These are phyloP conservation scores for Gryllus bimaculatus DNA, from an alignment of 1,140 invertebrate genomes.

Conservation along the genomic window DNA sequence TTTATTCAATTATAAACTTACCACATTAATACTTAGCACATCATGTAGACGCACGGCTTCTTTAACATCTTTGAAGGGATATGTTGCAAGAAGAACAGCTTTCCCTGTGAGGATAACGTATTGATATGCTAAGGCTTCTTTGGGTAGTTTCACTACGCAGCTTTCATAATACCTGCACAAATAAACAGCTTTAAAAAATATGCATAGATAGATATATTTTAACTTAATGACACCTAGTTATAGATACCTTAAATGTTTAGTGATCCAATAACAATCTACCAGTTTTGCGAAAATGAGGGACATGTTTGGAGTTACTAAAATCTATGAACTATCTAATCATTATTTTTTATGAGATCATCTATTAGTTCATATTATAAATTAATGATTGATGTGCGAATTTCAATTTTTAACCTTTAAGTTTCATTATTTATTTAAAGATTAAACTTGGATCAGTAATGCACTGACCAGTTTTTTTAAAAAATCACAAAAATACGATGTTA, in stretches of 20 bases:
- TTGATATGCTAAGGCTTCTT: background rate
- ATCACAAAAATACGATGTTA: too few species aligned
- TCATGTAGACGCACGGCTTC: background rate
- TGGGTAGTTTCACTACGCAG: background rate
- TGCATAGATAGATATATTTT: background rate
- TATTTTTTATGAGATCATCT: too few species aligned
- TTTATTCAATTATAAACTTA: background rate
- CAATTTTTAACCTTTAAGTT: too few species aligned
- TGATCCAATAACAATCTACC: too few species aligned
- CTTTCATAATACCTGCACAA: conserved; percentile 9
- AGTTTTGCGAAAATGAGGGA: background rate
- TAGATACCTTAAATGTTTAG: too few species aligned
- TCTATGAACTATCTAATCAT: background rate
- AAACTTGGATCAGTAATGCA: too few species aligned
- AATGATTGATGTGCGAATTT: too few species aligned
- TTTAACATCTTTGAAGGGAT: background rate
- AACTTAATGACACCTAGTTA: too few species aligned
- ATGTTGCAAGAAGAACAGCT: background rate
- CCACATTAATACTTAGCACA: conserved; percentile 7
- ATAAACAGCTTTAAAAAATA: background rate
- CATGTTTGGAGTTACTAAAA: background rate
- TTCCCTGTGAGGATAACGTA: background rate
- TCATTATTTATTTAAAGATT: too few species aligned
- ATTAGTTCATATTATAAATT: too few species aligned
- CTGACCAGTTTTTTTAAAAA: too few species aligned